These are phyloP conservation scores for Trilocha varians DNA, from an alignment of 2,888 invertebrate genomes.

Conservation along the genomic window DNA sequence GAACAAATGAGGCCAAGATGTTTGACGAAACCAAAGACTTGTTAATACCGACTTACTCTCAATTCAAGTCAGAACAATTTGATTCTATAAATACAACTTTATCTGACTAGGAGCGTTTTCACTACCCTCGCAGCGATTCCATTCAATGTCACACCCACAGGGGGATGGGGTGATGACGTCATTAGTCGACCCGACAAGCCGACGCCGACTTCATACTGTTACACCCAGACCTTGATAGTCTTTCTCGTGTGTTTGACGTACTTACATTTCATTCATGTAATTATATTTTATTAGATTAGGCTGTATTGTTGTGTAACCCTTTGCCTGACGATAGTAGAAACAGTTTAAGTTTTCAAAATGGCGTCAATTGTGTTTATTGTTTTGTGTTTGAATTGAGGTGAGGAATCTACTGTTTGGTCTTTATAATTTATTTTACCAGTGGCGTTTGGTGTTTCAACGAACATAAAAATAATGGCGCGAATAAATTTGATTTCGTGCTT, in stretches of 20 bases:
- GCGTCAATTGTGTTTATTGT: neutral
- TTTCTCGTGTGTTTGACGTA: neutral
- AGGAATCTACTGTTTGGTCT: neutral
- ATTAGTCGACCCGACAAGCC: slow-evolving; percentile 51
- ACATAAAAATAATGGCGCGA: too few species aligned
- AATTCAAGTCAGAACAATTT: neutral
- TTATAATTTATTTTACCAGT: too few species aligned
- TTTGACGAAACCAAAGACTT: too few species aligned
- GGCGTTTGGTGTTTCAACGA: too few species aligned
- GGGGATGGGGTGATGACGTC: slow-evolving; percentile 46
- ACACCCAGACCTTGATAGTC: slow-evolving; percentile 38
- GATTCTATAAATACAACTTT: neutral
- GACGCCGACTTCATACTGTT: slow-evolving; percentile 45
- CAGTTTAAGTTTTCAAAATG: neutral
- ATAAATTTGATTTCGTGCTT: too few species aligned
- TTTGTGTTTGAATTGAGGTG: neutral
- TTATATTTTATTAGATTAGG: neutral
- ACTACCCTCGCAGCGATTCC: neutral
- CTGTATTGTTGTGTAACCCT: neutral
- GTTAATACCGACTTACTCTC: too few species aligned
- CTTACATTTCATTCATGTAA: neutral
- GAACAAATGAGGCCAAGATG: too few species aligned
- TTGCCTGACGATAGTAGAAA: neutral
- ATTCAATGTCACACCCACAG: slow-evolving; percentile 3
- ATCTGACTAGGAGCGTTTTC: neutral